These are phyloP conservation scores for Bolinopsis microptera DNA, from an alignment of 37 sponge, comb jelly and placozoan species.

Conservation along the genomic window DNA sequence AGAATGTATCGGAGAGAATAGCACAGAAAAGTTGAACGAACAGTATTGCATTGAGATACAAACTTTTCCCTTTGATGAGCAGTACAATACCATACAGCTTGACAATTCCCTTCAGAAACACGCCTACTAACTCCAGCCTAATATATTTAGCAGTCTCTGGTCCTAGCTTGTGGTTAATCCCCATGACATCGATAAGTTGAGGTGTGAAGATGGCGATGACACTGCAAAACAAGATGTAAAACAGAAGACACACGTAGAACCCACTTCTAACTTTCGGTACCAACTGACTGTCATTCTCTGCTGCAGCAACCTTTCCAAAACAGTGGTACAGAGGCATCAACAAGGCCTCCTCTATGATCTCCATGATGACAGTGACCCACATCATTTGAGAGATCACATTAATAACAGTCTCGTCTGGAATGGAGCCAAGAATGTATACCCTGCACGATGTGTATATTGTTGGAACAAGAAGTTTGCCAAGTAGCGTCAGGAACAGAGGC, in stretches of 20 bases:
- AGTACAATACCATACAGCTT: neutral
- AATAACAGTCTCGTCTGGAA: neutral
- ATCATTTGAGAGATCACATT: conserved; percentile 5
- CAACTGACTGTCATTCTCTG: neutral
- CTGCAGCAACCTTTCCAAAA: neutral
- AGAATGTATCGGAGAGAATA: neutral
- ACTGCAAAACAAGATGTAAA: neutral
- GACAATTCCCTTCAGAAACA: neutral
- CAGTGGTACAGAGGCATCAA: neutral
- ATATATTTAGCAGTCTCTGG: neutral
- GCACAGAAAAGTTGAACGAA: conserved; percentile 13
- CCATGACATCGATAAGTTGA: neutral
- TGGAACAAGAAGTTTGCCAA: neutral
- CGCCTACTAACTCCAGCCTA: neutral
- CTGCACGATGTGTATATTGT: neutral
- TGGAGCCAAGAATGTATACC: neutral
- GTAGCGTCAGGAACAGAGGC: neutral
- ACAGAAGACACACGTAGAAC: neutral
- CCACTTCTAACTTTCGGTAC: conserved; percentile 20
- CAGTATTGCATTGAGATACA: neutral
- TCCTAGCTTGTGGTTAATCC: neutral
- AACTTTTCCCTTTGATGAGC: conserved; percentile 5
- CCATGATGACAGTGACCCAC: neutral
- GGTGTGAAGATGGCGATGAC: conserved; percentile 13
- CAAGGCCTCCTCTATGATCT: conserved; percentile 11